phyloP scores from a whole-genome alignment of 2,888 invertebrate genomes.

The Cremastinae sp. region DNA sequence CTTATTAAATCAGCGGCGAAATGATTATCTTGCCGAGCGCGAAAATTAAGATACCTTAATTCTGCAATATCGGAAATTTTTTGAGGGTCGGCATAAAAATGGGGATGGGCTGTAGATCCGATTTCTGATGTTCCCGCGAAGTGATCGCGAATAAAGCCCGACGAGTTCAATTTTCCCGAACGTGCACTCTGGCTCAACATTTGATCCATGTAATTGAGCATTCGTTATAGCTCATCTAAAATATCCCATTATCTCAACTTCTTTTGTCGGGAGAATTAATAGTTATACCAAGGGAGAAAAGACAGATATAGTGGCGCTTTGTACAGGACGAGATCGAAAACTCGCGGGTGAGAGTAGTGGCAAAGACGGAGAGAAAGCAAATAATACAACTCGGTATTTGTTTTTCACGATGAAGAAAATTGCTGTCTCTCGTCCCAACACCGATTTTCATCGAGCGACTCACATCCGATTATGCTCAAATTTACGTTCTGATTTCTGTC shows the following conservation, averaged over 20 bases:
- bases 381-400: conserved; percentile 61
- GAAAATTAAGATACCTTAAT: background rate
- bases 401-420: conserved; percentile 38
- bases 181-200: conserved; percentile 25
- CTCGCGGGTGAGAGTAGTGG: background rate
- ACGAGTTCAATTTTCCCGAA: conserved; percentile 40
- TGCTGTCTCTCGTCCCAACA: conserved; percentile 7
- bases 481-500: background rate
- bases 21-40: background rate
- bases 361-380: conserved; percentile 44
- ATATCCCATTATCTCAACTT: conserved; percentile 56
- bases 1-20: background rate
- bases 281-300: background rate
- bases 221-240: conserved; percentile 53
- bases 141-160: background rate
- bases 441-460: conserved; percentile 23
- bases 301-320: background rate
- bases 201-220: conserved; percentile 64
- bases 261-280: conserved; percentile 31
- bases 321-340: too few relatives aligned
- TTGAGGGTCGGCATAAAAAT: background rate
- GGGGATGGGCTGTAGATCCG: background rate
- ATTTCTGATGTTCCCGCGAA: conserved; percentile 17
- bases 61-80: background rate
- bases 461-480: conserved; percentile 1